Percentiles rank a stretch among this genome's conserved stretches.
These are phyloP conservation scores for Blastomussa wellsi DNA, from an alignment of 92 coral and sea anemone genomes.

Conservation along the genomic window DNA sequence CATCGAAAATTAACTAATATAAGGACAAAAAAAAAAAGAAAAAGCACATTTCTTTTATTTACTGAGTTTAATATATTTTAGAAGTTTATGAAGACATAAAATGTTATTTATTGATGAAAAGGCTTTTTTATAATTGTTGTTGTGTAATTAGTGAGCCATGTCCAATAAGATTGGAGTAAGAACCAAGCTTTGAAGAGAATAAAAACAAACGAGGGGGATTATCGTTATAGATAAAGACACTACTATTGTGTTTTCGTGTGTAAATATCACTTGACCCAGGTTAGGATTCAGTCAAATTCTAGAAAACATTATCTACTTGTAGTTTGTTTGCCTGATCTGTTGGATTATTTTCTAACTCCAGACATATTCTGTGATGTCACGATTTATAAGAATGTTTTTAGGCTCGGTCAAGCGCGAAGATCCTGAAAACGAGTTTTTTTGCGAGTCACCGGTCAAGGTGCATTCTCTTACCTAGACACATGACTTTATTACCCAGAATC, in stretches of 20 bases:
- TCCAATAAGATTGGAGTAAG: conserved; percentile 12
- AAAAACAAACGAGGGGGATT: not conserved
- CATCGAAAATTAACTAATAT: not conserved
- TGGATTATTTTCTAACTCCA: not conserved
- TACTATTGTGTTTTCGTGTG: not conserved
- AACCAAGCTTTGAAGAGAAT: not conserved
- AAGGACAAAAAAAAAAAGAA: not conserved
- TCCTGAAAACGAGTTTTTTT: not conserved
- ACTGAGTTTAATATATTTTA: not conserved
- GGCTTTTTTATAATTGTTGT: not conserved
- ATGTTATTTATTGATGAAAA: not conserved
- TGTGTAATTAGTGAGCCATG: not conserved
- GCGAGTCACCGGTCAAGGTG: too few species aligned
- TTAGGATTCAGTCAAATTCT: not conserved
- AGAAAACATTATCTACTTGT: not conserved
- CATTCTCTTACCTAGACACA: too few species aligned
- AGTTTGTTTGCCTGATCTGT: not conserved
- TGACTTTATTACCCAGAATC: too few species aligned
- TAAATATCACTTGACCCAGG: not conserved
- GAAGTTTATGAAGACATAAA: not conserved
- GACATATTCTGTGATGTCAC: not conserved
- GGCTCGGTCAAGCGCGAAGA: not conserved
- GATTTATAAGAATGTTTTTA: too few species aligned
- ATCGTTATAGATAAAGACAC: not conserved
- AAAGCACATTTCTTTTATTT: not conserved